These are phyloP conservation scores for Myrmecobius fasciatus DNA, from an alignment of 2,113 vertebrate species.

Conservation along the genomic window DNA sequence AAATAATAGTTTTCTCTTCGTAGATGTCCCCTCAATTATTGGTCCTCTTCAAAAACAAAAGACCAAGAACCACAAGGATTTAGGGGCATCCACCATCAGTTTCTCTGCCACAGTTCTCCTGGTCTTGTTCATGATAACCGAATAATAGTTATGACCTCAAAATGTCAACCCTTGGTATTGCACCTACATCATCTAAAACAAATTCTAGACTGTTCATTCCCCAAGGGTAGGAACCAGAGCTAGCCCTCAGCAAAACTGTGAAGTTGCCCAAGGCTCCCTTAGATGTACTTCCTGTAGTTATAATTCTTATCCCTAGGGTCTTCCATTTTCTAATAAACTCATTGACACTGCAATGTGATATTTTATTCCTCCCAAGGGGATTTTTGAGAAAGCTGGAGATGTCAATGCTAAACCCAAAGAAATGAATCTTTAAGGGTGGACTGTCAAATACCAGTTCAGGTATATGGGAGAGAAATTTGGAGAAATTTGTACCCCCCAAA, in stretches of 20 bases:
- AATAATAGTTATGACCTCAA: slow-evolving; percentile 40
- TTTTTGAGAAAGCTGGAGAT: not conserved
- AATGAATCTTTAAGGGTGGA: slow-evolving; percentile 10
- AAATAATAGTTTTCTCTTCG: not conserved
- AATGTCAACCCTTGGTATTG: slow-evolving; percentile 38
- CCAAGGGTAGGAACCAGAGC: not conserved
- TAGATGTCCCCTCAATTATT: not conserved
- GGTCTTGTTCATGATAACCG: slow-evolving; percentile 52
- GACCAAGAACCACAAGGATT: not conserved
- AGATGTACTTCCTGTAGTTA: not conserved
- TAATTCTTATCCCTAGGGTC: not conserved
- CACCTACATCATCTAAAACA: slow-evolving; percentile 29
- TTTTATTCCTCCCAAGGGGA: not conserved
- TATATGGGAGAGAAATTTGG: slow-evolving; percentile 13
- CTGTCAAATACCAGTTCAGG: not conserved
- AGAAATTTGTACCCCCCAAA: slow-evolving; percentile 33
- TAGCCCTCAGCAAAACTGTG: slow-evolving; percentile 33
- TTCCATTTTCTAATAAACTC: slow-evolving; percentile 8
- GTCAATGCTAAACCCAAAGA: slow-evolving; percentile 32
- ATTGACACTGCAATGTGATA: slow-evolving; percentile 6
- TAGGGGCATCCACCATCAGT: not conserved
- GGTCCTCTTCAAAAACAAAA: not conserved
- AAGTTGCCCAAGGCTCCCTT: not conserved
- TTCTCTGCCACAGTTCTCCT: not conserved
- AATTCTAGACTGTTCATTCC: slow-evolving; percentile 60